Base-by-base conservation (phyloP, 2,888 invertebrate species). In the Drosophila anomelani region DNA sequence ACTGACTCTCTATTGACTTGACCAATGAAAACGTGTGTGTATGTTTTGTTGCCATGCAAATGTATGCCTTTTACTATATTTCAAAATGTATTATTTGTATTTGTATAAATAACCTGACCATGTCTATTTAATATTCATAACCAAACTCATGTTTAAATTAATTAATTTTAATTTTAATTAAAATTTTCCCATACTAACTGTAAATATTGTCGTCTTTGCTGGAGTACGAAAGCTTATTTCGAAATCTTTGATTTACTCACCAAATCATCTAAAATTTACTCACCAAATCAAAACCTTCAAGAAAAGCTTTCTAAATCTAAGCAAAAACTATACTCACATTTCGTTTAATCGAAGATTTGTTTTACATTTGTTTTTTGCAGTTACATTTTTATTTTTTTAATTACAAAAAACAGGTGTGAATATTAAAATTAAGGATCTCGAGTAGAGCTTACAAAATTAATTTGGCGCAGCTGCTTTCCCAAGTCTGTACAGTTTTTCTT, bases 41-140 rank as follows among this genome's bases (percentile, higher is more conserved):
- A 84, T 86, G 79, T 86, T 86, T 86, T 85, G 81, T 85, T 88
- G 86, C 86, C 83, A 88, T 89, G 83, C 87, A 86, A 79, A 79
- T 88, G 77, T 80, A 75, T 82, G 75, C 84, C 82, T 86, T 86
- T 86, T 84, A 79, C 79, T 79, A 79, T 81, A 79, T 81, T 75
- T 59, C 20, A 49, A 26, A 47, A 55, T 57, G 64, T 71, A 36
- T 63, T 70, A 80, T 74, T 61, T 66, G 44, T 60, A 15, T 20
- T 44, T 23, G 53, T 47, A 26, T 49, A 58, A 49, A 26, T 20
- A 51, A 13, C 13, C 20, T 36, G 54, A 46, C 38, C 49, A 34
- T 43, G 29, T 64, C 38, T 49, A 54, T 54, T 39, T 44, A 26
- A 39, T 20, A 34, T 15, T 17, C 15, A 51, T 39, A 39, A 32